These are phyloP conservation scores for Fregata magnificens DNA, from an alignment of 2,113 vertebrate species.

Conservation along the genomic window DNA sequence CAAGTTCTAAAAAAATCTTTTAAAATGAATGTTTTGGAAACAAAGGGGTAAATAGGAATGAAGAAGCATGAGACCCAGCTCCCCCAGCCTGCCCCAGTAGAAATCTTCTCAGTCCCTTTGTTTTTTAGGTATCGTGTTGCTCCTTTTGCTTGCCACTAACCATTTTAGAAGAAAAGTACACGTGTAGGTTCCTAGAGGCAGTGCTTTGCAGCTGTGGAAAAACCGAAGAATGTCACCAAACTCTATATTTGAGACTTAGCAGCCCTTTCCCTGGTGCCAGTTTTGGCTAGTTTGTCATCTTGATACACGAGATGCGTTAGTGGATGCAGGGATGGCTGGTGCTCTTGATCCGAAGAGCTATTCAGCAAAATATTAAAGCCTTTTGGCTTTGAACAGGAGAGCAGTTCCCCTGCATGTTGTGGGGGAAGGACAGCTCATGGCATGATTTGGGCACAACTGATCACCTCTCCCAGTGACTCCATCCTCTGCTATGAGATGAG, in stretches of 20 bases:
- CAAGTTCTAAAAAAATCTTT: not conserved
- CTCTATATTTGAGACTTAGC: not conserved
- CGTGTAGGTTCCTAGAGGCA: not conserved
- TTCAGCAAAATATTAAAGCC: not conserved
- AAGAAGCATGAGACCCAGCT: not conserved
- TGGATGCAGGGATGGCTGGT: not conserved
- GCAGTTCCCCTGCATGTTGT: not conserved
- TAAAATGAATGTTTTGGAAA: not conserved
- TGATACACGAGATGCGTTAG: accelerated
- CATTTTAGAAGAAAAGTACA: not conserved
- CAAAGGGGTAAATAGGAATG: not conserved
- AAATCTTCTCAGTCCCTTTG: not conserved
- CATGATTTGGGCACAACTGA: not conserved
- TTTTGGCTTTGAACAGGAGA: not conserved
- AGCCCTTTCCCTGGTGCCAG: not conserved
- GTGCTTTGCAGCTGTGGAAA: not conserved
- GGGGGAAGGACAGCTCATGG: not conserved
- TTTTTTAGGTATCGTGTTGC: not conserved
- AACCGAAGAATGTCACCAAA: not conserved
- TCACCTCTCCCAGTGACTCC: not conserved
- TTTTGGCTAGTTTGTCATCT: not conserved
- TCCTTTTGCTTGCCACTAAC: not conserved
- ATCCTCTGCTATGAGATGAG: not conserved
- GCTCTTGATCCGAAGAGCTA: not conserved
- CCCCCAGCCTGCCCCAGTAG: not conserved